Evolutionary conservation across 2,113 vertebrate genomes (phyloP).

Genomic region (Galbula dea): DNA sequence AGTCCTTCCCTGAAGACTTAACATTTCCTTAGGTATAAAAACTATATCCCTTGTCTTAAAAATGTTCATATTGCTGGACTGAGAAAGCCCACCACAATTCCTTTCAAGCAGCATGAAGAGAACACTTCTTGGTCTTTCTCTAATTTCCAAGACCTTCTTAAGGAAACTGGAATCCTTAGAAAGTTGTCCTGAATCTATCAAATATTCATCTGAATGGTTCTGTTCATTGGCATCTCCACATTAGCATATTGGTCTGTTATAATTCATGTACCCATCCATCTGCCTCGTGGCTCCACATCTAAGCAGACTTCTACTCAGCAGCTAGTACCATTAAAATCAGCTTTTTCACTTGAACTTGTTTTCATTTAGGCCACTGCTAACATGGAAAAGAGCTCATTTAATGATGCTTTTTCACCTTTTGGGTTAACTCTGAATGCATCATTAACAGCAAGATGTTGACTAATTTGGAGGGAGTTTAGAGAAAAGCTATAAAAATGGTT

Average conservation of each 20-base stretch:
- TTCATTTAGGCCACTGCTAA: constrained; percentile 20
- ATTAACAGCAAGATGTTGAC: constrained; percentile 60
- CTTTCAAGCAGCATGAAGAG: background rate
- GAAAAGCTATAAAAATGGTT: constrained; percentile 4
- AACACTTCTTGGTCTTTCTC: background rate
- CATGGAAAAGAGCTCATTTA: constrained; percentile 18
- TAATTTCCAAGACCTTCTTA: background rate
- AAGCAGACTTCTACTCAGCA: background rate
- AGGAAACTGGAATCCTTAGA: background rate
- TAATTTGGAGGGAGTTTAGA: constrained; percentile 64
- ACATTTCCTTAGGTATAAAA: background rate
- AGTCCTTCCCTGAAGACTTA: background rate
- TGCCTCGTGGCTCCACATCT: background rate
- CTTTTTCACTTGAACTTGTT: constrained; percentile 27
- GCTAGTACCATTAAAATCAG: background rate
- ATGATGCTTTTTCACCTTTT: constrained; percentile 45
- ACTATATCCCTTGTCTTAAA: background rate
- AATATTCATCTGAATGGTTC: background rate
- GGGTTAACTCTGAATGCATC: constrained; percentile 53
- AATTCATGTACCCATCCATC: background rate
- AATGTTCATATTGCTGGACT: background rate
- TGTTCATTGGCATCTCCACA: constrained; percentile 18
- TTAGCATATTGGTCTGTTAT: background rate
- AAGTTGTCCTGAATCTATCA: constrained; percentile 1
- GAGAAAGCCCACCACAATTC: background rate